Conservation (phyloP, 2,797 vertebrate genomes). For the Platalea minor region DNA sequence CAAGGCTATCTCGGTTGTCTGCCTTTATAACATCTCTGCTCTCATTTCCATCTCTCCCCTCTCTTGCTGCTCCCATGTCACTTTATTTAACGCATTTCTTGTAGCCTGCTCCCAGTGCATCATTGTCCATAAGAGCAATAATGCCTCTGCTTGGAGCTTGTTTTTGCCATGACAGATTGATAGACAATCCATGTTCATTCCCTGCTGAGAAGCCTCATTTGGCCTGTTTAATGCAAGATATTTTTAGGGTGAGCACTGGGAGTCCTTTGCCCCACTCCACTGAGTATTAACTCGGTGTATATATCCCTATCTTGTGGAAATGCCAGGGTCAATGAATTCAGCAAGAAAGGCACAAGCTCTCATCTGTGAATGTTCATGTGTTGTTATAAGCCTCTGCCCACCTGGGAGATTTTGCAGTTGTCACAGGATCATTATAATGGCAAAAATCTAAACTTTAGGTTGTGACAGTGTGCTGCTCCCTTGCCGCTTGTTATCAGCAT, state of each 20-base stretch:
- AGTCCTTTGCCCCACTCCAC: neutral
- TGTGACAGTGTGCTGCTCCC: neutral
- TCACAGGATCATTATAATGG: neutral
- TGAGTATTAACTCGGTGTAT: neutral
- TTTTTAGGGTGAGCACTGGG: neutral
- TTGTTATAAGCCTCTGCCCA: neutral
- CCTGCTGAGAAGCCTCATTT: constrained; percentile 22
- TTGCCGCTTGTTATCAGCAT: accelerated
- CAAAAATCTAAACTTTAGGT: neutral
- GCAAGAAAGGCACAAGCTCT: neutral
- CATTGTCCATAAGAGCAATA: neutral
- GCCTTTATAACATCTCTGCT: constrained; percentile 34
- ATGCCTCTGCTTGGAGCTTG: neutral
- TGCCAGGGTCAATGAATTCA: neutral
- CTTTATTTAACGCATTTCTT: neutral
- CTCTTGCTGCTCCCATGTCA: neutral
- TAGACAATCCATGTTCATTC: neutral
- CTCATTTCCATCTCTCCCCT: constrained; percentile 14
- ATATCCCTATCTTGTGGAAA: neutral
- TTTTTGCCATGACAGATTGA: constrained; percentile 36
- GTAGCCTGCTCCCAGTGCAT: neutral
- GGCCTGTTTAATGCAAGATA: constrained; percentile 3
- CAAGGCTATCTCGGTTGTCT: constrained; percentile 6
- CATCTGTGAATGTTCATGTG: neutral
- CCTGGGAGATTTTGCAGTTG: neutral